phyloP scores from a whole-genome alignment of 2,113 vertebrate species.

The Nerophis lumbriciformis region DNA sequence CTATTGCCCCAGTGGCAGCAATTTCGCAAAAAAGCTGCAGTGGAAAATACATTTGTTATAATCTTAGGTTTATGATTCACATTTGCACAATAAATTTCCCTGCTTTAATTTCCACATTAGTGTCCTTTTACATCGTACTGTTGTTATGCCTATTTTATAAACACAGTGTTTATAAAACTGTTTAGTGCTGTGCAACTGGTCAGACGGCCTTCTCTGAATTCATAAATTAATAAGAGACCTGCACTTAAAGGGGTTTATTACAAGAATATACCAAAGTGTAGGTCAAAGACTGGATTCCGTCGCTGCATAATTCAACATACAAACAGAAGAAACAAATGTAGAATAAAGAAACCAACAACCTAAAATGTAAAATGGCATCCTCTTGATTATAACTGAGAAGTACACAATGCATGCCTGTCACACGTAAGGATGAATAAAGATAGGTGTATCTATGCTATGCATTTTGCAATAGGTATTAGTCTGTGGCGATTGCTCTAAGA shows the following conservation, averaged over 20 bases:
- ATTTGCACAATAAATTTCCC: constrained; percentile 7
- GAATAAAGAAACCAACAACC: background rate
- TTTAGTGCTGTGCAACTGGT: constrained; percentile 3
- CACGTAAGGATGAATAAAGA: background rate
- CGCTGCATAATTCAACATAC: background rate
- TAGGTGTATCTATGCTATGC: too few species aligned
- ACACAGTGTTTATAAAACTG: background rate
- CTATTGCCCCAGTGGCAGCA: constrained; percentile 2
- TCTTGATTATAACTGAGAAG: too few species aligned
- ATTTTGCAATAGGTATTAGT: too few species aligned
- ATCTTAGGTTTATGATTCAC: constrained; percentile 2
- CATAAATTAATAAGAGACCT: constrained; percentile 36
- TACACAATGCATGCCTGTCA: background rate
- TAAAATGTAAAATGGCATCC: background rate
- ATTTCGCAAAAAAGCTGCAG: constrained; percentile 6
- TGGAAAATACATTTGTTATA: background rate
- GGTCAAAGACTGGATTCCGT: background rate
- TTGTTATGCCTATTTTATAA: background rate
- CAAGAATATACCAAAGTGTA: constrained; percentile 14
- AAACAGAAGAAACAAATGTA: background rate
- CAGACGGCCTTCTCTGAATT: constrained; percentile 17
- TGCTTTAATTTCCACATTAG: background rate
- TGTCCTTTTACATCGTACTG: background rate
- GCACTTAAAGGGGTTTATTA: constrained; percentile 22
- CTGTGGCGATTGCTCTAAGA: too few species aligned